Conservation (phyloP, 2,113 vertebrate genomes). For the Brienomyrus longianalis region DNA sequence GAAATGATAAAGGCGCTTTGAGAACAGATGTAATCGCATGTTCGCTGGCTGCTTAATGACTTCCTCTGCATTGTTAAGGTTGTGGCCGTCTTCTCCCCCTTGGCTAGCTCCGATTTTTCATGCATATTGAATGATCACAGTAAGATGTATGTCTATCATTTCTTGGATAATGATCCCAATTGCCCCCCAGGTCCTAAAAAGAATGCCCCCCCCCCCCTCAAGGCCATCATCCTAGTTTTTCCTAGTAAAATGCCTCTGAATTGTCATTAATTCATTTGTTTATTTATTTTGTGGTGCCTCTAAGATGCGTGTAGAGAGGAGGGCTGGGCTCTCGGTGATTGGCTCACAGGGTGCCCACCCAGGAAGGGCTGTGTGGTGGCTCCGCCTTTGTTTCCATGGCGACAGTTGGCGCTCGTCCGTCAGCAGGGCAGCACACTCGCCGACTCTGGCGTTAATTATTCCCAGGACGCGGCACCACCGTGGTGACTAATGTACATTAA, state of each 20-base stretch:
- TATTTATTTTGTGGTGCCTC: neutral
- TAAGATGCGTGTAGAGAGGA: neutral
- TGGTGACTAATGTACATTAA: conserved; percentile 55
- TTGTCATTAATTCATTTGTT: neutral
- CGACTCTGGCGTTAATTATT: conserved; percentile 41
- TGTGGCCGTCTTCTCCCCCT: neutral
- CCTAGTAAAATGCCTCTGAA: neutral
- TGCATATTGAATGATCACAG: conserved; percentile 5
- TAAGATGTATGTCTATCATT: conserved; percentile 1
- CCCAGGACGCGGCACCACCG: conserved; percentile 26
- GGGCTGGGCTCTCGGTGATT: neutral
- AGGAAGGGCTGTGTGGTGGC: neutral
- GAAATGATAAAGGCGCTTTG: neutral
- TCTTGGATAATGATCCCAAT: neutral
- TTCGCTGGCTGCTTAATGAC: neutral
- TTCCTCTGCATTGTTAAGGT: neutral
- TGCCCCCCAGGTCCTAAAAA: neutral
- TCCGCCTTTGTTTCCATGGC: conserved; percentile 2
- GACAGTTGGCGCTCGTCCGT: conserved; percentile 27
- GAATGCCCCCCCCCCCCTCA: neutral
- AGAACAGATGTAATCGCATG: neutral
- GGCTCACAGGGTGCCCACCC: neutral
- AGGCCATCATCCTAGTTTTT: neutral
- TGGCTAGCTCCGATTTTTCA: neutral
- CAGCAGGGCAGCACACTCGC: conserved; percentile 21